Conservation (phyloP, 2,888 invertebrate species). For the Hemaris fuciformis region DNA sequence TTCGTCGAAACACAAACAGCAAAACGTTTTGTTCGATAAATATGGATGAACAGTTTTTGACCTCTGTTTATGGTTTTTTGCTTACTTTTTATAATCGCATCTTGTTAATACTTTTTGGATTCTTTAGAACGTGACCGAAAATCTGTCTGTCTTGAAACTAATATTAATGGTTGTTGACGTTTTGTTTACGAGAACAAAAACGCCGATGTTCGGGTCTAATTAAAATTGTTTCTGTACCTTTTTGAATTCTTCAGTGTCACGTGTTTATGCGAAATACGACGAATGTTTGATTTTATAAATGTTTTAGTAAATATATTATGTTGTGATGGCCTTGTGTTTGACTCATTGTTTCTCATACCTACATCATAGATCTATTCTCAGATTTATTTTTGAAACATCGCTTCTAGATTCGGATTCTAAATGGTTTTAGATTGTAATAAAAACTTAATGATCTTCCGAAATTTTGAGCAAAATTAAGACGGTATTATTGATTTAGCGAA, state of each 20-base stretch:
- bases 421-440: no score
- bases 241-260: constrained; percentile 1
- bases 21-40: background rate
- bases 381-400: background rate
- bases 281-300: background rate
- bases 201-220: constrained; percentile 36
- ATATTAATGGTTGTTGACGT: constrained; percentile 43
- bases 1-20: background rate
- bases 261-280: background rate
- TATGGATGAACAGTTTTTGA: background rate
- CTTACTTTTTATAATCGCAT: background rate
- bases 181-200: constrained; percentile 40
- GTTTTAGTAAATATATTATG: background rate
- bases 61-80: constrained; percentile 4
- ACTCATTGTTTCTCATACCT: background rate
- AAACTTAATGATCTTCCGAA: no score
- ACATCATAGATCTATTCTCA: no score
- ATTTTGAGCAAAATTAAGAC: no score
- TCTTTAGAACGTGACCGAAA: constrained; percentile 24
- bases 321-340: background rate
- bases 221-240: constrained; percentile 18
- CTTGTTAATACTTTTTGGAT: background rate
- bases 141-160: constrained; percentile 38
- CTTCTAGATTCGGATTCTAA: background rate
- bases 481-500: no score